Base-by-base conservation (phyloP, 2,113 vertebrate genomes). In the Ceyx cyanopectus region DNA sequence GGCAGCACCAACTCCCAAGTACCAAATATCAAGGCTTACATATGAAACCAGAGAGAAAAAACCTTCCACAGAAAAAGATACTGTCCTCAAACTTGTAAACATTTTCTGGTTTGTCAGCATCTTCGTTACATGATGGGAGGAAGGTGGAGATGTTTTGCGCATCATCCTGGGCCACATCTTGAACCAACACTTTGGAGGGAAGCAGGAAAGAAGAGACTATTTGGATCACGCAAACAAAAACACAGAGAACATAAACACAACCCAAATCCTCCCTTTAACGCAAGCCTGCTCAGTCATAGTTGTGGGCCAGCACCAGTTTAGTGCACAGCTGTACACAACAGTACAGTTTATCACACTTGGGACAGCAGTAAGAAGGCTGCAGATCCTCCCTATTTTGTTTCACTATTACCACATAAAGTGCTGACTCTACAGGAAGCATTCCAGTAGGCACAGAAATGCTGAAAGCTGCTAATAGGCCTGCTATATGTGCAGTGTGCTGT, bases 21-120 rank as follows among this genome's bases (percentile, higher is more conserved):
- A 9, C 12, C 46, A 63, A 27, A 56, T 16, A 48, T 0, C 0
- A 0, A 23, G 29, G n/a, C 41, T 34, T 15, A 15, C 3, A 29
- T 9, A 53, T 2, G 1, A 69, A 50, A 69, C 22, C 32, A 69
- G 66, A 7, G 19, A 8, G 67, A 45, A 78, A 48, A 54, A 58
- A 4, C 5, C 8, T 40, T 68, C 13, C 20, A 70, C 51, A 61
- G 67, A 61, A 89, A 98, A 99, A 92, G 99, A 99, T 99, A 99
- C 99, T 76, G 50, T 98, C 97, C 41, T 99, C 98, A 90, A 99
- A 98, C 51, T 87, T 97, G 95, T 99, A 99, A 30, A 99, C 98
- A 0, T 98, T 75, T 89, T 99, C 98, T 7, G 95, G 97, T 48
- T 51, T 98, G 37, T 97, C 76, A 3, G 98, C 98, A 0, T 98